phyloP scores from a whole-genome alignment of 2,113 vertebrate species.

The Pseudopipra pipra region DNA sequence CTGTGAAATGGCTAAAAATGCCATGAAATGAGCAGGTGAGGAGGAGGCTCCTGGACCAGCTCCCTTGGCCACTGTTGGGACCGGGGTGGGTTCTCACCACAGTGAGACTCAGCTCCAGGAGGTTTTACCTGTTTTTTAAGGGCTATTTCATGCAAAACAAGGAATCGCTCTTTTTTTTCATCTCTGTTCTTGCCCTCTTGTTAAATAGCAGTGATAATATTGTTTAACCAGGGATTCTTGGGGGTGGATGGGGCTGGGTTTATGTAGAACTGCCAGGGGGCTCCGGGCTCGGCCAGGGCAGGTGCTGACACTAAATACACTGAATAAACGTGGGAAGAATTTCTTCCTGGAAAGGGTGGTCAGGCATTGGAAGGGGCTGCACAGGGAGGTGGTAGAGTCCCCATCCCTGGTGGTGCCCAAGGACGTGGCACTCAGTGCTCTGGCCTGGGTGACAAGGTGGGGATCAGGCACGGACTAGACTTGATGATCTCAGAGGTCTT shows the following conservation, averaged over 20 bases:
- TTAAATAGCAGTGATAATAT: rapidly evolving
- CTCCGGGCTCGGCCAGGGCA: rapidly evolving
- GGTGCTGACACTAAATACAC: background rate
- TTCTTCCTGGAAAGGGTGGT: background rate
- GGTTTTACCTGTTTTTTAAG: background rate
- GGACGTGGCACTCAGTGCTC: background rate
- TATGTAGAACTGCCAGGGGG: rapidly evolving
- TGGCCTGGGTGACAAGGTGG: background rate
- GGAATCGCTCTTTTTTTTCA: background rate
- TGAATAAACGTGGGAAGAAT: background rate
- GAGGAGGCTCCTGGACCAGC: background rate
- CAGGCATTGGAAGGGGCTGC: background rate
- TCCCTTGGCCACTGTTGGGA: rapidly evolving
- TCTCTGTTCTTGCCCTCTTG: background rate
- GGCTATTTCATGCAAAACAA: background rate
- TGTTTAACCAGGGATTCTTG: background rate
- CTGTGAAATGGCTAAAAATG: background rate
- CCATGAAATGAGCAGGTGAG: background rate
- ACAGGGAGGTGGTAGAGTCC: background rate
- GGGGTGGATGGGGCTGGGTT: background rate
- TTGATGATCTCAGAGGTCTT: rapidly evolving
- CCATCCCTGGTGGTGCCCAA: background rate
- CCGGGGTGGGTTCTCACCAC: rapidly evolving
- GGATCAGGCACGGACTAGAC: rapidly evolving
- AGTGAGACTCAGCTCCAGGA: background rate